A percentile compares a stretch with the other conserved stretches of the same genome.
Evolutionary conservation across 2,888 invertebrate species (phyloP).

Genomic region (Ophion obscuratus): DNA sequence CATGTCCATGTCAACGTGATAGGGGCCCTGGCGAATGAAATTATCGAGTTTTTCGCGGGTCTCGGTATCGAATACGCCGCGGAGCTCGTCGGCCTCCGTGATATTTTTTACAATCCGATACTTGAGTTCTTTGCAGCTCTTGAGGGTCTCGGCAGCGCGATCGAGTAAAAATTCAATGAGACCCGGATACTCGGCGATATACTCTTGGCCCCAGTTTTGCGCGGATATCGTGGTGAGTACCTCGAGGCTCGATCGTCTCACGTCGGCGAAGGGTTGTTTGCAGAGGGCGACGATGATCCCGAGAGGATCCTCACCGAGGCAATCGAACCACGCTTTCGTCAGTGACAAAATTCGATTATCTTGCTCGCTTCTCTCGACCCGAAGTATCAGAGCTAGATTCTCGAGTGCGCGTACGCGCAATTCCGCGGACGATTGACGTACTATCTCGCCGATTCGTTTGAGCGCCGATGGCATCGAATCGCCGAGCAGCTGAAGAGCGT

Average conservation of each 20-base stretch:
- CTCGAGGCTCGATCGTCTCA: conserved; percentile 89
- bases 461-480: conserved; percentile 86
- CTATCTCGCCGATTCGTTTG: conserved; percentile 86
- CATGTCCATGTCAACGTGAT: conserved; percentile 88
- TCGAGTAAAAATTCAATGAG: conserved; percentile 92
- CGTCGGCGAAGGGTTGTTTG: conserved; percentile 93
- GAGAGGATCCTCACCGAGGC: conserved; percentile 86
- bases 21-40: conserved; percentile 92
- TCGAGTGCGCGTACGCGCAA: conserved; percentile 89
- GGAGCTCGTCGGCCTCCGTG: conserved; percentile 83
- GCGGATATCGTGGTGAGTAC: conserved; percentile 88
- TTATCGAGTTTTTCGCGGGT: conserved; percentile 88
- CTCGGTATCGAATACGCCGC: conserved; percentile 87
- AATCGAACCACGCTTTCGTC: conserved; percentile 87
- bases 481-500: conserved; percentile 87
- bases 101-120: conserved; percentile 89
- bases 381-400: conserved; percentile 85
- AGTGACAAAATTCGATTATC: conserved; percentile 85
- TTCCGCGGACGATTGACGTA: conserved; percentile 88
- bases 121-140: conserved; percentile 90
- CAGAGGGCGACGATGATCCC: conserved; percentile 87
- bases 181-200: conserved; percentile 89
- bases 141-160: conserved; percentile 88
- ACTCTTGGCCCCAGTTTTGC: conserved; percentile 92
- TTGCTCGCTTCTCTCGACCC: conserved; percentile 81